Evolutionary conservation across 2,888 invertebrate genomes (phyloP).

Genomic region (Morpho achilles): DNA sequence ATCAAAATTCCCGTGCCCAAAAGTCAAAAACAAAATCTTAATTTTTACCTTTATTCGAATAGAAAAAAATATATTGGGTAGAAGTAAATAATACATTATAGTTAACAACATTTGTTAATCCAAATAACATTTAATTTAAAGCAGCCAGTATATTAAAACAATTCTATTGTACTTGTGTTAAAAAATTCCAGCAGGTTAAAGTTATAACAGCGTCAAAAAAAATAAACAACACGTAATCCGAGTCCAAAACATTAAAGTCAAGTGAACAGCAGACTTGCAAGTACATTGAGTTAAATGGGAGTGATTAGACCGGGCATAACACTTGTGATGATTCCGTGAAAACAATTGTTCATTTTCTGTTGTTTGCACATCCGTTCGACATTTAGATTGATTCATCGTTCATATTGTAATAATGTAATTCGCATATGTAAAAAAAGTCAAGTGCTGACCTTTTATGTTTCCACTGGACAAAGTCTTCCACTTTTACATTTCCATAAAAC

Average conservation of each 20-base stretch:
- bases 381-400: conserved; percentile 2
- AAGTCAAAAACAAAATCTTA: too few relatives aligned
- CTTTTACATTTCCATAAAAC: background rate
- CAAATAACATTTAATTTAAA: too few relatives aligned
- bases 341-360: conserved; percentile 3
- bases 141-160: too few relatives aligned
- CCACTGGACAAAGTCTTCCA: background rate
- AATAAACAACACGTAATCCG: too few relatives aligned
- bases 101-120: too few relatives aligned
- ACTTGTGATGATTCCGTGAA: conserved; percentile 1
- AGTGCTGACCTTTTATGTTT: conserved; percentile 1
- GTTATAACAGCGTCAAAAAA: too few relatives aligned
- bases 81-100: too few relatives aligned
- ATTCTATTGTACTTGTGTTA: too few relatives aligned
- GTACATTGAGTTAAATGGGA: background rate
- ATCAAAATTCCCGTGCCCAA: too few relatives aligned
- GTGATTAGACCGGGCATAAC: background rate
- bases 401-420: background rate
- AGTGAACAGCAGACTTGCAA: conserved; percentile 1
- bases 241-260: background rate
- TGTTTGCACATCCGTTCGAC: conserved; percentile 1
- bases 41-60: too few relatives aligned
- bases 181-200: too few relatives aligned
- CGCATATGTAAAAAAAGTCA: background rate
- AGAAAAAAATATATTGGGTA: too few relatives aligned